phyloP scores from a whole-genome alignment of 2,113 vertebrate species.

The Vicugna pacos region DNA sequence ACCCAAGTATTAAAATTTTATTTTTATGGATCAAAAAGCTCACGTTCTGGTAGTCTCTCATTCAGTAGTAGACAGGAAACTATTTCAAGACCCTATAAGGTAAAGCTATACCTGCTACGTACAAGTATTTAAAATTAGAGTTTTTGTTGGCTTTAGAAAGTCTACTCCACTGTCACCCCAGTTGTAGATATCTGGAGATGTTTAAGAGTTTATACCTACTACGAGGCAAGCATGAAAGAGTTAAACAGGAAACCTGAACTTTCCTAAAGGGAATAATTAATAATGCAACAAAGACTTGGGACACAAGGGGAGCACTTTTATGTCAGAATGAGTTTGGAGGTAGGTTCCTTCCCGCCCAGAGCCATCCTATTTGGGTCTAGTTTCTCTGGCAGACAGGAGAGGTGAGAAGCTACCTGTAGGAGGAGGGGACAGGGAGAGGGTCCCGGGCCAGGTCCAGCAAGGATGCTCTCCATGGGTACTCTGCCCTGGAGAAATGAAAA shows the following conservation, averaged over 20 bases:
- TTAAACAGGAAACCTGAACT: not conserved
- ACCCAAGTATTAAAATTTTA: not conserved
- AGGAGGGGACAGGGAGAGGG: not conserved
- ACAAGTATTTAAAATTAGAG: not conserved
- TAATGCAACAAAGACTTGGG: not conserved
- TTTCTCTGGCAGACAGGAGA: not conserved
- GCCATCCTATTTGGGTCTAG: not conserved
- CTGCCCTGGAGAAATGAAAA: not conserved
- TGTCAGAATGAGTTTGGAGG: not conserved
- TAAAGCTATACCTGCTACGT: not conserved
- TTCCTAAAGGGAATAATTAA: conserved; percentile 4
- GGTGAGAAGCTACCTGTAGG: not conserved
- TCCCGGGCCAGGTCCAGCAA: not conserved
- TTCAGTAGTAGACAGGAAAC: not conserved
- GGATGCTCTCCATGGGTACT: not conserved
- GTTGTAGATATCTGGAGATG: not conserved
- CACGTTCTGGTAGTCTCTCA: not conserved
- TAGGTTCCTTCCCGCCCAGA: not conserved
- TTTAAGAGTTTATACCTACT: not conserved
- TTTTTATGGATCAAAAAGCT: not conserved
- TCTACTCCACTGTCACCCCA: not conserved
- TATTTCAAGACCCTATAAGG: not conserved
- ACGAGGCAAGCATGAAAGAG: not conserved
- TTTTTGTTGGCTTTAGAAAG: conserved; percentile 2
- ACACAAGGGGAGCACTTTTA: not conserved